Base-by-base conservation (phyloP, 2,797 vertebrate species). In the Melanotaenia trifasciata region DNA sequence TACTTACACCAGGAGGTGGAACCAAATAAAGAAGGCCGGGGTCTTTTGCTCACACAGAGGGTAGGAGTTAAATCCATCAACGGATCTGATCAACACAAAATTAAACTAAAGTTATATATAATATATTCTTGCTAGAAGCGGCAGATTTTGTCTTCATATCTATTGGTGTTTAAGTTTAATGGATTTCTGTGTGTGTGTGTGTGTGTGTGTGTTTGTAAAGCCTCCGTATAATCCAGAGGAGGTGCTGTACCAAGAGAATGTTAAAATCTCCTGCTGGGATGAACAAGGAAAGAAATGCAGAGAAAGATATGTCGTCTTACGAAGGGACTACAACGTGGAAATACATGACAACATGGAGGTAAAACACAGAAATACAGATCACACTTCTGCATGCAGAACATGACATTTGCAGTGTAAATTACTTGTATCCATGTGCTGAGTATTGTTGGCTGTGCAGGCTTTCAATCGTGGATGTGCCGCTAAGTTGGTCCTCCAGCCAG, bases 291-390 rank as follows among this genome's bases (percentile, higher is more conserved):
- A 92, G 88, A 98, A 96, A 80, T 95, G 94, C 95, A 97, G 88
- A 89, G 96, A 97, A 70, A 94, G 94, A 94, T 96, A 95, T 0
- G 24, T 91, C 0, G 93, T 97, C 50, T 77, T 97, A 74, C 95
- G 90, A 72, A 94, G 92, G 3, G 92, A 96, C 84, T 95, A 96
- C 86, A 92, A 85, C 20, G 89, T 97, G 87, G 94, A 96, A 80
- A 95, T 95, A 85, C 95, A 97, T 78, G 96, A 97, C 83, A 97
- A 81, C 83, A 87, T 83, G 81, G 96, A 98, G 95, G 97, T 97
- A 78, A 73, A 5, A 35, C 64, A 18, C 0, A 1, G n/a, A 75
- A 3, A 2, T 14, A 51, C 1, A 53, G n/a, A 24, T 10, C 30
- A 75, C 36, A 56, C 3, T 6, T 6, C 8, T 7, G 7, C 2